Percentiles rank a stretch among this genome's conserved stretches.
phyloP scores from a whole-genome alignment of 2,113 vertebrate species.

The Monopterus albus region DNA sequence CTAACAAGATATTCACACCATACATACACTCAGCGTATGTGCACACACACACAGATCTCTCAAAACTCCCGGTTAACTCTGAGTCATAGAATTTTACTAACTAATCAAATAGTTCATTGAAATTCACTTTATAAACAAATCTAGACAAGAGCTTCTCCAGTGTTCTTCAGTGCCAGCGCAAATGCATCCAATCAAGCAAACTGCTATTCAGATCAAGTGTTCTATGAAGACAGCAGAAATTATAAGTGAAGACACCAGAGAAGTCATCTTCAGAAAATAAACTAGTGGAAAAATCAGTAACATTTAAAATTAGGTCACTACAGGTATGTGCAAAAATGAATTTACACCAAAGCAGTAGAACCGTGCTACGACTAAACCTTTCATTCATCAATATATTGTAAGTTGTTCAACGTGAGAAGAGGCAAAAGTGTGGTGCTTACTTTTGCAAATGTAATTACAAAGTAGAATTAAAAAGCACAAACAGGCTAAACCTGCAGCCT shows the following conservation, averaged over 20 bases:
- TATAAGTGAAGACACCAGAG: conserved; percentile 8
- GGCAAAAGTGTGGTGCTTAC: neutral
- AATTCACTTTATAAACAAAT: conserved; percentile 31
- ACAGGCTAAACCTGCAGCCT: neutral
- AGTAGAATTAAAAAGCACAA: neutral
- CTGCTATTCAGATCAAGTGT: conserved; percentile 28
- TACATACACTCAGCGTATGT: conserved; percentile 26
- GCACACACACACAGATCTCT: conserved; percentile 6
- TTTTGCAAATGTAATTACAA: neutral
- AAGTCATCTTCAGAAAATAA: conserved; percentile 13
- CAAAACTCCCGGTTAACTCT: conserved; percentile 33
- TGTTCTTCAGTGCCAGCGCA: neutral
- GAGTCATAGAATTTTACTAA: conserved; percentile 37
- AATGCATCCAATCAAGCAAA: conserved; percentile 32
- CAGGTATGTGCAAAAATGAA: no score
- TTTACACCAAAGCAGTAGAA: no score
- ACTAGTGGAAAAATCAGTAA: neutral
- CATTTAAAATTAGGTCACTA: no score
- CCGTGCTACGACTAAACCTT: neutral
- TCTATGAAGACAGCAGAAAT: conserved; percentile 1
- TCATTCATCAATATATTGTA: neutral
- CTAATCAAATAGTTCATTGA: conserved; percentile 37
- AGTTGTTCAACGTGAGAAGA: neutral
- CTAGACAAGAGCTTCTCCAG: neutral
- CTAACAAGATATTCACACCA: conserved; percentile 59